Evolutionary conservation across 2,113 vertebrate genomes (phyloP).

Genomic region (Paraplagusia blochii): DNA sequence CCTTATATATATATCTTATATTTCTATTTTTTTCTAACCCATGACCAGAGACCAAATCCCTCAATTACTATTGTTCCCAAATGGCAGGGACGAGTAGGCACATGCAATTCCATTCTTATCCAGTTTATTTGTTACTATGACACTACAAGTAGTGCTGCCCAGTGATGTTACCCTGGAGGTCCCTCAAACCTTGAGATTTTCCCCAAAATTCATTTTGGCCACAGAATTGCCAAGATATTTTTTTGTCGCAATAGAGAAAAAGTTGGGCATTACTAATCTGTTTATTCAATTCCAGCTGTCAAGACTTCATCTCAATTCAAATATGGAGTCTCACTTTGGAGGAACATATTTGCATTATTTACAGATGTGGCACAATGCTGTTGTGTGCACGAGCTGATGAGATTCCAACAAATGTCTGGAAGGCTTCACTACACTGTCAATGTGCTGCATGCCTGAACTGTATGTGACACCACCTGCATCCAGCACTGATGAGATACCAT

Average conservation of each 20-base stretch:
- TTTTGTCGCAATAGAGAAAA: slow-evolving; percentile 1
- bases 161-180: too few species aligned
- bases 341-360: neutral
- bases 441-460: neutral
- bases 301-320: slow-evolving; percentile 1
- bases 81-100: too few species aligned
- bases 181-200: too few species aligned
- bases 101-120: too few species aligned
- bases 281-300: slow-evolving; percentile 2
- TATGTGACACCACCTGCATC: neutral
- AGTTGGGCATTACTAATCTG: neutral
- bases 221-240: neutral
- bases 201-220: too few species aligned
- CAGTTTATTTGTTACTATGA: too few species aligned
- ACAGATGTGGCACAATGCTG: neutral
- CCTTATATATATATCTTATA: too few species aligned
- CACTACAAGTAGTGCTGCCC: too few species aligned
- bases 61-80: too few species aligned
- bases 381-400: neutral
- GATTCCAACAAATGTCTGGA: slow-evolving; percentile 2
- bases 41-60: too few species aligned
- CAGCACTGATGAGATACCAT: neutral
- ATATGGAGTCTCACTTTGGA: neutral
- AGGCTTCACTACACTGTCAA: neutral
- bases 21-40: too few species aligned